Evolutionary conservation across 53 echinoderm and acorn worm genomes (phyloP).

Genomic region (Zoroaster sp.): DNA sequence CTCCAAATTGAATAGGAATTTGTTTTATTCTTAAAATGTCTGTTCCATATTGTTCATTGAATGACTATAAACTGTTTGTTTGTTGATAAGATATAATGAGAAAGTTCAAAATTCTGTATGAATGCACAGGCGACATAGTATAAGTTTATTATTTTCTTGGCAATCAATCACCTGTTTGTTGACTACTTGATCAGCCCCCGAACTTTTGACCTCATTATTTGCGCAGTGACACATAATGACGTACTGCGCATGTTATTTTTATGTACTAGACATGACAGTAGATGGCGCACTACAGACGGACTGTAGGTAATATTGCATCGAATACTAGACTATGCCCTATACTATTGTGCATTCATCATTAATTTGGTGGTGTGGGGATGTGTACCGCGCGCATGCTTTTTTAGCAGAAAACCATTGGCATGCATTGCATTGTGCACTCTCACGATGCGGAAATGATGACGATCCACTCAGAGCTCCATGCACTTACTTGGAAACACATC

Average conservation of each 20-base stretch:
- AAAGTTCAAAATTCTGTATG: no score
- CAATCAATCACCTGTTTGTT: conserved; percentile 10
- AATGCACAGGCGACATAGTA: not conserved
- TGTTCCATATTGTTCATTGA: no score
- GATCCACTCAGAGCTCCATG: not conserved
- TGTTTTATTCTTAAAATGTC: no score
- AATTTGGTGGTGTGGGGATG: no score
- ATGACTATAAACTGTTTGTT: no score
- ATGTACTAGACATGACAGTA: not conserved
- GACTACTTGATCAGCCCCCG: not conserved
- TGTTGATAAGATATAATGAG: no score
- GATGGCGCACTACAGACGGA: not conserved
- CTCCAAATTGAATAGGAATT: no score
- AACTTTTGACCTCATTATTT: conserved; percentile 21
- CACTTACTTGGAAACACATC: not conserved
- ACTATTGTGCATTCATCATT: no score
- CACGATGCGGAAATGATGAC: not conserved
- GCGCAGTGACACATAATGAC: conserved; percentile 35
- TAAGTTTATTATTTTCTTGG: not conserved
- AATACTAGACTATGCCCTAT: not conserved
- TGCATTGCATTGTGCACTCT: not conserved
- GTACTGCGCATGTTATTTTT: conserved; percentile 54
- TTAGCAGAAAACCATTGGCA: not conserved
- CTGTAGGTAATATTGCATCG: not conserved
- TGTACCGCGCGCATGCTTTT: not conserved